phyloP scores from a whole-genome alignment of 2,113 vertebrate genomes.

The Proterorhinus semilunaris region DNA sequence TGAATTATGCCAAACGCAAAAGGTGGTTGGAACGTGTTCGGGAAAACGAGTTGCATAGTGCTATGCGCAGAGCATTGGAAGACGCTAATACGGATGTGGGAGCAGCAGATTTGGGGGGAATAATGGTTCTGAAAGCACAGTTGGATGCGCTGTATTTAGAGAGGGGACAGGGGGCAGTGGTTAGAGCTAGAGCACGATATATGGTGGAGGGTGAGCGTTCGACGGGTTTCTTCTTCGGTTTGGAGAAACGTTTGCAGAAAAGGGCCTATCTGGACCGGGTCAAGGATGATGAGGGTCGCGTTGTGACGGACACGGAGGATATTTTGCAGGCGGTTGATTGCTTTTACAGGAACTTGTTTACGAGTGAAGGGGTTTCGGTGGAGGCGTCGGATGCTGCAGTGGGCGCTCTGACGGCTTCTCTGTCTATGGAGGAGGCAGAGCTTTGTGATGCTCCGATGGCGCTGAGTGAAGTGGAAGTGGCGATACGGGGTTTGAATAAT shows the following conservation, averaged over 20 bases:
- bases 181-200: background rate
- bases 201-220: background rate
- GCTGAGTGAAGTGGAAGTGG: background rate
- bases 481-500: background rate
- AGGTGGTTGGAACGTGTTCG: background rate
- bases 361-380: background rate
- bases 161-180: background rate
- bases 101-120: no score
- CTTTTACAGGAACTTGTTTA: background rate
- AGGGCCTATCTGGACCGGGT: background rate
- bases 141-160: no score
- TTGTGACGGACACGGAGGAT: background rate
- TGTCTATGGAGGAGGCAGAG: background rate
- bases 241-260: no score
- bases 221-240: background rate
- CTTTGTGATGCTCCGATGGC: background rate
- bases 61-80: no score
- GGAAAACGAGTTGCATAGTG: background rate
- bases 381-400: background rate
- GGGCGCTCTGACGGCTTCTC: background rate
- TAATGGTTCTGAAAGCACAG: no score
- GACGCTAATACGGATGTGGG: no score
- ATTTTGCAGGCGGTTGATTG: background rate
- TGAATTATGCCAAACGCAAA: background rate
- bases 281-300: no score